A percentile compares a stretch with the other conserved stretches of the same genome.
Evolutionary conservation across 2,888 invertebrate genomes (phyloP).

Genomic region (Acronicta leporina): DNA sequence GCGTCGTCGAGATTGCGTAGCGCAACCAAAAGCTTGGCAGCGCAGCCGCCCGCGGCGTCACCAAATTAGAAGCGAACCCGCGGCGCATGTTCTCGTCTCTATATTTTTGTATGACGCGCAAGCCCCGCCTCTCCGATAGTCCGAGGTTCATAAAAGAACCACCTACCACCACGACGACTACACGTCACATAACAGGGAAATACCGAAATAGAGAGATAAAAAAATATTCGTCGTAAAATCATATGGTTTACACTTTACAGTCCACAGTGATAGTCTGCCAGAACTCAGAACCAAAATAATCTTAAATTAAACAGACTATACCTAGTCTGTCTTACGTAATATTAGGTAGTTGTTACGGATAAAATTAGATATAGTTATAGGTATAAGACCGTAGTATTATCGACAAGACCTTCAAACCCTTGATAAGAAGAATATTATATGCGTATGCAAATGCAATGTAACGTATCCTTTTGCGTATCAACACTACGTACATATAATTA

Average conservation of each 20-base stretch:
- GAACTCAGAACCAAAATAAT: constrained; percentile 51
- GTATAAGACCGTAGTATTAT: constrained; percentile 36
- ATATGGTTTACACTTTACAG: constrained; percentile 38
- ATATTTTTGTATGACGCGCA: constrained; percentile 78
- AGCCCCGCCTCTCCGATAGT: constrained; percentile 75
- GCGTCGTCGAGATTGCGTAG: constrained; percentile 71
- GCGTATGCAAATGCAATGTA: constrained; percentile 28
- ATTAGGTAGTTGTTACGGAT: constrained; percentile 21
- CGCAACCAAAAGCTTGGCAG: constrained; percentile 54
- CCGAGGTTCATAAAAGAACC: constrained; percentile 69
- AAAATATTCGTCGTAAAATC: constrained; percentile 55
- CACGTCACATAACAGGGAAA: constrained; percentile 66
- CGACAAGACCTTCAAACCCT: constrained; percentile 63
- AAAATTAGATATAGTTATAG: constrained; percentile 28
- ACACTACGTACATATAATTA: constrained; percentile 46
- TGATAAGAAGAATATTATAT: constrained; percentile 61
- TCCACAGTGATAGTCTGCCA: constrained; percentile 59
- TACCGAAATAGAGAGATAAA: constrained; percentile 66
- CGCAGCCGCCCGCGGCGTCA: constrained; percentile 72
- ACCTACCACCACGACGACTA: constrained; percentile 62
- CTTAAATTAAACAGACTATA: constrained; percentile 15
- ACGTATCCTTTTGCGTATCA: constrained; percentile 47
- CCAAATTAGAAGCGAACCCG: constrained; percentile 84
- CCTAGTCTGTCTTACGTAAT: constrained; percentile 40
- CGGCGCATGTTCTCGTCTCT: constrained; percentile 63